Percentiles rank a stretch among this genome's conserved stretches.
Conservation (phyloP, 2,113 vertebrate genomes). For the Carlito syrichta region DNA sequence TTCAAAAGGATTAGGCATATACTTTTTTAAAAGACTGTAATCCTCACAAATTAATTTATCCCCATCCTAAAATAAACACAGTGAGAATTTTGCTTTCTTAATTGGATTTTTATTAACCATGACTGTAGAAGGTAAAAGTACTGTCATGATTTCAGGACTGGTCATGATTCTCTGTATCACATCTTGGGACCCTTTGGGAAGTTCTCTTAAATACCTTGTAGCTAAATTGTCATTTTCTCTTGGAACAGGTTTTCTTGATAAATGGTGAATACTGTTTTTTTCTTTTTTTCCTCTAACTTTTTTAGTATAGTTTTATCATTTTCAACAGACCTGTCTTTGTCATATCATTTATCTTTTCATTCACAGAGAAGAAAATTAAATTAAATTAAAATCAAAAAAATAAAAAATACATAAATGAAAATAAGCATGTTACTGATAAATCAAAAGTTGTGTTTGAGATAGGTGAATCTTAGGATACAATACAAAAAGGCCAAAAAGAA, state of each 20-base stretch:
- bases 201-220: background rate
- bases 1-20: background rate
- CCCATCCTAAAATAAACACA: background rate
- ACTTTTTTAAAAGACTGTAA: background rate
- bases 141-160: background rate
- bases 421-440: background rate
- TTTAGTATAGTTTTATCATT: background rate
- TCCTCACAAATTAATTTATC: background rate
- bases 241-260: background rate
- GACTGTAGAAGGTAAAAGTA: rapidly evolving
- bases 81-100: background rate
- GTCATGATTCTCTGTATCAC: background rate
- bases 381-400: background rate
- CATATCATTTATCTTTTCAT: background rate
- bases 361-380: too few species aligned
- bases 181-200: background rate
- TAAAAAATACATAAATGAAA: background rate
- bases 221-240: background rate
- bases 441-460: background rate
- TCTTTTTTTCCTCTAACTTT: background rate
- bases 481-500: background rate
- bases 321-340: background rate
- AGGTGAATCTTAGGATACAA: background rate
- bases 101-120: background rate
- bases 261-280: background rate